Conservation (phyloP, 2,113 vertebrate species). For the Mungos mungo region DNA sequence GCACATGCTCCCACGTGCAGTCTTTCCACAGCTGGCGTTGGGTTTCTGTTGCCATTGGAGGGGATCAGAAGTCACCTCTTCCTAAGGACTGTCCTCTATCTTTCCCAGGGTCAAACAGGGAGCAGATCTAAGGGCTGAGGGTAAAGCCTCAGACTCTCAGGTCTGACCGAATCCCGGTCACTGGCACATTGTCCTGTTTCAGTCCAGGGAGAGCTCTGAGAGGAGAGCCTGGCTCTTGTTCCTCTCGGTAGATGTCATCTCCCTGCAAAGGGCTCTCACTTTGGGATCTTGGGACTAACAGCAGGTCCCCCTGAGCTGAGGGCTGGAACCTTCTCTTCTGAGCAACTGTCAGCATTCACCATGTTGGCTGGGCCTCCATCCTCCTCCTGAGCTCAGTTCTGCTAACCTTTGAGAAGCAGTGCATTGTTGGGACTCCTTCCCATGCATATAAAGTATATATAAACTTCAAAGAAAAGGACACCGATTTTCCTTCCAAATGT, state of each 20-base stretch:
- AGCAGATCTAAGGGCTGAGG: not conserved
- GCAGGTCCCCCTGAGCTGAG: not conserved
- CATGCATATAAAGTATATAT: not conserved
- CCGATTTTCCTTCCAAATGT: not conserved
- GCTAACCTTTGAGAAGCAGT: not conserved
- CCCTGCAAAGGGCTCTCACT: not conserved
- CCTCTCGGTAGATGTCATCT: fast-evolving
- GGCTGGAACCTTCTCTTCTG: not conserved
- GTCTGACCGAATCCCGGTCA: not conserved
- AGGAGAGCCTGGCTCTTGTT: not conserved
- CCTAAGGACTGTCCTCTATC: not conserved
- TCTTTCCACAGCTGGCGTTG: not conserved
- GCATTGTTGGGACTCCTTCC: not conserved
- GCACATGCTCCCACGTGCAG: too few relatives aligned
- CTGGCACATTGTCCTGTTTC: not conserved
- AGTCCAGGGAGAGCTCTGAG: not conserved
- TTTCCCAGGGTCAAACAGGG: not conserved
- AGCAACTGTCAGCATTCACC: not conserved
- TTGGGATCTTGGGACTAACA: fast-evolving
- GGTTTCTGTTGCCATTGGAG: not conserved
- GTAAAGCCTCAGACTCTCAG: not conserved
- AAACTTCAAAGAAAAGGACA: not conserved
- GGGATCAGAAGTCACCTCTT: not conserved
- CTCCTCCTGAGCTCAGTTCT: not conserved
- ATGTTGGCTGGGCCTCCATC: fast-evolving